Conservation (phyloP, 2,113 vertebrate genomes). For the Halichoeres trimaculatus region DNA sequence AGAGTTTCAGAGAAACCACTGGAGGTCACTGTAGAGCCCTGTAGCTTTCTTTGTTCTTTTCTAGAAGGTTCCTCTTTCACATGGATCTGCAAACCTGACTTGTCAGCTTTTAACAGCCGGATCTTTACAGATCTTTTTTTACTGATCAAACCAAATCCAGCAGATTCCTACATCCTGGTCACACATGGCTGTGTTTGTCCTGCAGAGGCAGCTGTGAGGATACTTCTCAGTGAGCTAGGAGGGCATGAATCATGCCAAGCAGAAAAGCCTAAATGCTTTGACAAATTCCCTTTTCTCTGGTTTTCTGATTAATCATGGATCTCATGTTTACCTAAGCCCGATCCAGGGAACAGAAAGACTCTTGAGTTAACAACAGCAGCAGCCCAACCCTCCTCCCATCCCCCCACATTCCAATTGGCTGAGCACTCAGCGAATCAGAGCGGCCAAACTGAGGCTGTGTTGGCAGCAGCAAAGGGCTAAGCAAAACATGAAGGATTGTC, state of each 20-base stretch:
- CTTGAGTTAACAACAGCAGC: constrained; percentile 55
- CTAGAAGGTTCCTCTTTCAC: constrained; percentile 70
- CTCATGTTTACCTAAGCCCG: constrained; percentile 45
- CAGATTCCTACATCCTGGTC: constrained; percentile 9
- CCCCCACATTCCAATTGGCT: constrained; percentile 77
- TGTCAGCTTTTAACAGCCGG: not conserved
- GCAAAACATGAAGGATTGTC: constrained; percentile 66
- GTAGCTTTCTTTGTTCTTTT: constrained; percentile 60
- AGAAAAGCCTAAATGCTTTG: constrained; percentile 26
- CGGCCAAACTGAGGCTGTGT: constrained; percentile 54
- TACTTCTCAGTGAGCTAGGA: constrained; percentile 35
- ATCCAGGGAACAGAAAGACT: constrained; percentile 55
- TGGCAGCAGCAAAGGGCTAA: constrained; percentile 78
- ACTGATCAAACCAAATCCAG: constrained; percentile 9
- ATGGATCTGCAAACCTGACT: constrained; percentile 19
- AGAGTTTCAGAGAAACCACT: constrained; percentile 66
- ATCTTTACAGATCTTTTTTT: constrained; percentile 23
- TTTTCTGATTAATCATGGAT: constrained; percentile 26
- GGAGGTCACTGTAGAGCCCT: constrained; percentile 79
- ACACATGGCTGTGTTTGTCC: constrained; percentile 17
- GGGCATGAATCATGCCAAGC: constrained; percentile 8
- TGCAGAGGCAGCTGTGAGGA: constrained; percentile 15
- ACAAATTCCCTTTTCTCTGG: constrained; percentile 8
- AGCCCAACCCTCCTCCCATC: constrained; percentile 70
- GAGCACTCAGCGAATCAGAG: constrained; percentile 74